These are phyloP conservation scores for Adelges cooleyi DNA, from an alignment of 1,140 invertebrate genomes.

Conservation along the genomic window DNA sequence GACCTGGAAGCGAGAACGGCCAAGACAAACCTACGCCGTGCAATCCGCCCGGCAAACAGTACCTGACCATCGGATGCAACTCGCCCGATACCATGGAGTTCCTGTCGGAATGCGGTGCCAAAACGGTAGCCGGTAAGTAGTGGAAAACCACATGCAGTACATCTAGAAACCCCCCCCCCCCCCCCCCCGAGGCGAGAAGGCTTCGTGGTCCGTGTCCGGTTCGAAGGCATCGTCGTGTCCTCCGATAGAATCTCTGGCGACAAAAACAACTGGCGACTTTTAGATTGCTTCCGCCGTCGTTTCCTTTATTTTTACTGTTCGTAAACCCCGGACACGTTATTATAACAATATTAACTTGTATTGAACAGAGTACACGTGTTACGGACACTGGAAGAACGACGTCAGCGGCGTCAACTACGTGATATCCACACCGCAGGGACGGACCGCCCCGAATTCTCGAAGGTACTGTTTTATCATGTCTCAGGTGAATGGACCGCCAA, in stretches of 20 bases:
- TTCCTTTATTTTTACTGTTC: too few species aligned
- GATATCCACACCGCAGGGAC: slow-evolving; percentile 44
- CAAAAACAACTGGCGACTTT: too few species aligned
- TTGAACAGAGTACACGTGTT: slow-evolving; percentile 50
- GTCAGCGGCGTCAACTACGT: slow-evolving; percentile 52
- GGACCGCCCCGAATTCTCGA: slow-evolving; percentile 36
- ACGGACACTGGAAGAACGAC: slow-evolving; percentile 48
- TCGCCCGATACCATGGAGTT: slow-evolving; percentile 49
- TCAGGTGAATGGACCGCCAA: slow-evolving; percentile 16
- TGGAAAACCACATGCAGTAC: too few species aligned
- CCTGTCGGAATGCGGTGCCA: slow-evolving; percentile 46
- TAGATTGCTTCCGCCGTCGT: too few species aligned
- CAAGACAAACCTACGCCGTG: slow-evolving; percentile 18
- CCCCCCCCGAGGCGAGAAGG: too few species aligned
- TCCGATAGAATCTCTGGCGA: too few species aligned
- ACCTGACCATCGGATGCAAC: slow-evolving; percentile 31
- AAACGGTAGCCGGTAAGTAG: slow-evolving; percentile 29
- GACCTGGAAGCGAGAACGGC: slow-evolving; percentile 14
- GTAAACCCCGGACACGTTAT: too few species aligned
- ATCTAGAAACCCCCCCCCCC: too few species aligned
- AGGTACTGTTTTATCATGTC: slow-evolving; percentile 39
- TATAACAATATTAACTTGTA: too few species aligned
- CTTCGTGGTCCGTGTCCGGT: too few species aligned
- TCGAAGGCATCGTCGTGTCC: too few species aligned
- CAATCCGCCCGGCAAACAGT: slow-evolving; percentile 28